Conservation (phyloP, 2,113 vertebrate genomes). For the Aldabrachelys gigantea region DNA sequence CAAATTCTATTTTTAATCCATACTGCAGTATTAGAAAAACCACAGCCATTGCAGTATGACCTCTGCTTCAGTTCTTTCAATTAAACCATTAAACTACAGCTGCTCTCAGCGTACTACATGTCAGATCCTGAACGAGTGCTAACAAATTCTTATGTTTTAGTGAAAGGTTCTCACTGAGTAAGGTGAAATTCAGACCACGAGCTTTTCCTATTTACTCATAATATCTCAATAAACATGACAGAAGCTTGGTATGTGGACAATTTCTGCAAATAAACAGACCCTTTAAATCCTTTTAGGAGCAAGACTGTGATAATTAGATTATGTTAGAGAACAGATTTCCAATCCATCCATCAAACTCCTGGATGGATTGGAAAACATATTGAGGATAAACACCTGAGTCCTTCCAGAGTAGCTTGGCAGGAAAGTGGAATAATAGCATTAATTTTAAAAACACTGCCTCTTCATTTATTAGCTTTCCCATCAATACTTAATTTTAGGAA, state of each 20-base stretch:
- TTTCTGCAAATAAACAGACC: neutral
- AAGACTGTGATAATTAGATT: neutral
- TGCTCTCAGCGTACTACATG: neutral
- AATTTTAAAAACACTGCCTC: neutral
- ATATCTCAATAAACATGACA: neutral
- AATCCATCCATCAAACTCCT: no score
- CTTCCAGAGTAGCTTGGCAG: neutral
- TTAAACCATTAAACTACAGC: neutral
- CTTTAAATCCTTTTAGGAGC: neutral
- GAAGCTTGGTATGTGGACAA: neutral
- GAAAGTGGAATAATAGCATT: neutral
- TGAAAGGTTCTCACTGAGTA: neutral
- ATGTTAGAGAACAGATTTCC: neutral
- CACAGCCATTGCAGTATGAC: neutral
- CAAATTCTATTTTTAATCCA: neutral
- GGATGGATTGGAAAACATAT: neutral
- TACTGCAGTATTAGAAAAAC: neutral
- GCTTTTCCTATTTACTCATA: neutral
- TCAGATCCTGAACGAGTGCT: neutral
- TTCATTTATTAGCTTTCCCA: neutral
- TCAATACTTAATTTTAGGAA: neutral
- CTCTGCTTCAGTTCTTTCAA: neutral
- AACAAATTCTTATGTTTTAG: neutral
- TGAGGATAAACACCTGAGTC: neutral
- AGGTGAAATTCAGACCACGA: neutral